These are phyloP conservation scores for Enteromius afrohamiltoni DNA, from an alignment of 2,797 vertebrate genomes.

Conservation along the genomic window DNA sequence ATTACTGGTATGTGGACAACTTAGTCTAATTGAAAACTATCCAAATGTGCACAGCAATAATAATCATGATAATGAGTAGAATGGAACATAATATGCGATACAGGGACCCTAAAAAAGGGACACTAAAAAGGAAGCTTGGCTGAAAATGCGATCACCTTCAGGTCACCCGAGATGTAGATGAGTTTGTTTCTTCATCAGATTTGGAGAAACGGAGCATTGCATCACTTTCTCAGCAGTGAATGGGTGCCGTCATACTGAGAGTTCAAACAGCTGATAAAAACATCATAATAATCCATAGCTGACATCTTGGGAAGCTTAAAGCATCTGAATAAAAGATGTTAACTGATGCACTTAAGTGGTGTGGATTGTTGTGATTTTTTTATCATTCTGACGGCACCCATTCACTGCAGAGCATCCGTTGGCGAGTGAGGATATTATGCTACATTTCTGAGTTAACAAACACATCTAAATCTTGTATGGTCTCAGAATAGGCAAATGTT, in stretches of 20 bases:
- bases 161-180: not conserved
- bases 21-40: not conserved
- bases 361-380: not conserved
- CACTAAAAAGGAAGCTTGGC: not conserved
- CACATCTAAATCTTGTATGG: not conserved
- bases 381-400: not conserved
- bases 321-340: too few relatives aligned
- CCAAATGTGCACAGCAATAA: slow-evolving; percentile 15
- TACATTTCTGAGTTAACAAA: not conserved
- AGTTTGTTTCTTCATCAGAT: not conserved
- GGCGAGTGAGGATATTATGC: not conserved
- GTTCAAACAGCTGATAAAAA: not conserved
- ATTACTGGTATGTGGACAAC: not conserved
- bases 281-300: not conserved
- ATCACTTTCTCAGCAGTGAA: not conserved
- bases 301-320: not conserved
- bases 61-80: not conserved
- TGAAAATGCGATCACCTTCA: not conserved
- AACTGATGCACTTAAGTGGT: not conserved
- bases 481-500: not conserved
- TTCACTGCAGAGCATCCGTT: not conserved
- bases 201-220: not conserved
- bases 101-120: not conserved
- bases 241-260: not conserved
- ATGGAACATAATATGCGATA: not conserved